These are phyloP conservation scores for Threskiornis aethiopicus DNA, from an alignment of 2,797 vertebrate genomes.

Conservation along the genomic window DNA sequence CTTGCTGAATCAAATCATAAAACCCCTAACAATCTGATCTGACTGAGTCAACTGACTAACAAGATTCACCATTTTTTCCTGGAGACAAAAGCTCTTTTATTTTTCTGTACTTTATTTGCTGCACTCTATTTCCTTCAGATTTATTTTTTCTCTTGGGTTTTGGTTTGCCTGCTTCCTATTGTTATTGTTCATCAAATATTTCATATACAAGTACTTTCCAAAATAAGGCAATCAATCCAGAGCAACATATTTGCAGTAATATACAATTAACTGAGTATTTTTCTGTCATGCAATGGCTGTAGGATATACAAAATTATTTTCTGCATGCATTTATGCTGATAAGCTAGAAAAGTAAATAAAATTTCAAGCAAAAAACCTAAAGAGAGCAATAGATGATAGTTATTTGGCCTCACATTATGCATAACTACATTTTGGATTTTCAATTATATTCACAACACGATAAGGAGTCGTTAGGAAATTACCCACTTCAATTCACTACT, in stretches of 20 bases:
- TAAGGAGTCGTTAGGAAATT: neutral
- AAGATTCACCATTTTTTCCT: neutral
- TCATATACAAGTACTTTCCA: constrained; percentile 37
- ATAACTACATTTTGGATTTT: constrained; percentile 10
- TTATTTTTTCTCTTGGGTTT: constrained; percentile 32
- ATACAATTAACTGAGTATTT: constrained; percentile 29
- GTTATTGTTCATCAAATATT: constrained; percentile 39
- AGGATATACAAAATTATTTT: constrained; percentile 37
- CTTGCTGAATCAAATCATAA: neutral
- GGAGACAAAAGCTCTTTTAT: neutral
- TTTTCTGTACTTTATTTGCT: constrained; percentile 6
- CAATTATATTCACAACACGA: neutral
- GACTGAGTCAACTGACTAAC: neutral
- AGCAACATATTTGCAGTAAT: constrained; percentile 27
- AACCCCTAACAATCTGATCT: neutral
- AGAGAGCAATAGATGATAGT: constrained; percentile 21
- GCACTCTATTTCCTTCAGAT: constrained; percentile 11
- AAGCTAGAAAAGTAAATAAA: constrained; percentile 49
- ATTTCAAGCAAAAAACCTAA: constrained; percentile 3
- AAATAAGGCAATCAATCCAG: constrained; percentile 48
- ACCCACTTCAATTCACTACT: neutral
- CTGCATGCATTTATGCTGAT: constrained; percentile 19
- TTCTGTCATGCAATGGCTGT: neutral
- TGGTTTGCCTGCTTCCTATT: constrained; percentile 8
- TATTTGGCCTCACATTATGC: neutral